Evolutionary conservation across 2,888 invertebrate genomes (phyloP), one percentile per base, ranked within the genome.

Genomic region (Polylopha cassiicola): DNA sequence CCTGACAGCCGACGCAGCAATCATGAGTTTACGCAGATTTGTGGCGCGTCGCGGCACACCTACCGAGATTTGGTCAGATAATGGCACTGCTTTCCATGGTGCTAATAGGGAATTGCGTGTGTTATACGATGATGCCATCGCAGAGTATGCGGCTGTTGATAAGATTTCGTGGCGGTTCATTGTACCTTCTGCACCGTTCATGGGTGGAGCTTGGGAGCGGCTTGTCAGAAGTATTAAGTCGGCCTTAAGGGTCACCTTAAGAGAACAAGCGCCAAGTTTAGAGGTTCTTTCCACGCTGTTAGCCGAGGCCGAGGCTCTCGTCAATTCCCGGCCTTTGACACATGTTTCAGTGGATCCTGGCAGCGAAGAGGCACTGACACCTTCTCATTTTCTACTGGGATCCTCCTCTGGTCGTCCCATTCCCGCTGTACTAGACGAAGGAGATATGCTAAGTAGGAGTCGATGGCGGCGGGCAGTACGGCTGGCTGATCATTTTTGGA

Each of bases 401-500:
- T 3, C 23, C 1, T 28, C 18, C 1, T 29, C 27, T 2, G 21
- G 26, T 7, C 18, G 6, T 5, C 9, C 7, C 2, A n/a, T 13
- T 6, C 37, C 37, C 2, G 16, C 10, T 4, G 2, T 4, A 5
- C 4, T 24, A 1, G 18, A 10, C 2, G 31, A 38, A 2, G 2
- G 4, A 3, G 27, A 38, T 9, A 10, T 37, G 9, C 38, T 36
- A 8, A 11, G 45, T 6, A 42, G 26, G 44, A 3, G 38, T 44
- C 10, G 28, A 5, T 31, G 31, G 31, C 24, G 38, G 4, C 7
- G 20, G 4, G 26, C 31, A 3, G 24, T 22, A 2, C 15, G 29
- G 11, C 22, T 38, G n/a, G 24, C 37, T 2, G 38, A 38, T 14
- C 13, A 13, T 9, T 54, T 58, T 11, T 60, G 56, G 60, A 36